Evolutionary conservation across 1,140 invertebrate genomes (phyloP), one percentile per base, ranked within the genome.

Genomic region (Tyrophagus putrescentiae): DNA sequence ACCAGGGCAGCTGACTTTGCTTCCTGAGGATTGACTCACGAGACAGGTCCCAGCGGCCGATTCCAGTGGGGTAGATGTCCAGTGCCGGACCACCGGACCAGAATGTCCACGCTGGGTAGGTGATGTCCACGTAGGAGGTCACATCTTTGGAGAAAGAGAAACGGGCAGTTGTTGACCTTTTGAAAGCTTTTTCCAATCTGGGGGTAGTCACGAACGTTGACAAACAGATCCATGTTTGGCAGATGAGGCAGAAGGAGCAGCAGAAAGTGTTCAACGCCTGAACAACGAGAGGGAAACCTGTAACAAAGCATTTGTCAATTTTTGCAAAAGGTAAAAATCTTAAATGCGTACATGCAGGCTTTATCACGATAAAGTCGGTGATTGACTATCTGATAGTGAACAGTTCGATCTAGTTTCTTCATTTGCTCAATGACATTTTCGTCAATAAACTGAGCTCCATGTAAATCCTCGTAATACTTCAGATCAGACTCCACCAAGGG

Each of bases 61-160:
- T 79, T 34, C 93, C 93, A 56, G 79, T 84, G 0, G 93, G 92
- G 75, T 95, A 93, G 6, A 94, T 72, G 44, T 82, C 82, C 64
- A 96, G 94, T 3, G 92, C 92, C 41, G 93, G 93, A 1, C 93
- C 93, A 44, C 93, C 92, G 75, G 90, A 87, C 91, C 91, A 95
- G 74, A 98, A 97, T 31, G 86, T 83, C 93, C 93, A 97, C 0
- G 92, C 85, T 48, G 93, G 93, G 76, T 95, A 97, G 78, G 84
- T 87, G 60, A 97, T 93, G 70, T 98, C 93, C 70, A 79, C 78
- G 72, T 91, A 87, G 18, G 88, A 80, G 48, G 72, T 68, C 16
- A 82, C 86, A 80, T 85, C 84, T 79, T 94, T 96, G 72, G 91
- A 96, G 68, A 97, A 96, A 7, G 91, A 96, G 70, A 96, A 87